A percentile compares a stretch with the other conserved stretches of the same genome.
Evolutionary conservation across 2,797 vertebrate species (phyloP).

Genomic region (Chaunax sp.): DNA sequence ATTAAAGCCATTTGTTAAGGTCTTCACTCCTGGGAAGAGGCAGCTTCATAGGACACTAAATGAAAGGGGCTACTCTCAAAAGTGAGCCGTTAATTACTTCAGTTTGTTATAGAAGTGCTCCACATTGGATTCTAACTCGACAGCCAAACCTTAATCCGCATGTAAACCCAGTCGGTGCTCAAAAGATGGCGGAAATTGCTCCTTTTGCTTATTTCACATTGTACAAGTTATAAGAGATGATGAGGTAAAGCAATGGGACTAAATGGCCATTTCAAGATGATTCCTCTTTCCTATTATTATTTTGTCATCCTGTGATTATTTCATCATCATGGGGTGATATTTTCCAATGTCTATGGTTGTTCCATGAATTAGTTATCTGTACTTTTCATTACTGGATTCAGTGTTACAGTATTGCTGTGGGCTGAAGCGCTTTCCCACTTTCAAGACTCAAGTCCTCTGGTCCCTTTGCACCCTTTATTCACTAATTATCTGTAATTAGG

Average conservation of each 20-base stretch:
- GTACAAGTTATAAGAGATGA: constrained; percentile 72
- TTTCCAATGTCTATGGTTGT: constrained; percentile 72
- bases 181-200: constrained; percentile 66
- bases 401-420: constrained; percentile 32
- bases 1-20: constrained; percentile 87
- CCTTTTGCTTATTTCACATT: constrained; percentile 58
- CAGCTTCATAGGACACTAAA: constrained; percentile 75
- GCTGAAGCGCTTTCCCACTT: constrained; percentile 41
- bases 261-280: constrained; percentile 70
- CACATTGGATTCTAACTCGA: constrained; percentile 66
- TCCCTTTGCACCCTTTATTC: constrained; percentile 44
- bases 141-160: constrained; percentile 73
- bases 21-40: constrained; percentile 77
- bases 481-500: constrained; percentile 59
- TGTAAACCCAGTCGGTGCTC: constrained; percentile 67
- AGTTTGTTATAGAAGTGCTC: constrained; percentile 75
- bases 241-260: constrained; percentile 61
- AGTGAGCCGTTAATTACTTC: constrained; percentile 81
- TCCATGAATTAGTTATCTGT: constrained; percentile 66
- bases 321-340: constrained; percentile 72
- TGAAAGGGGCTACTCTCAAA: constrained; percentile 72
- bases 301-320: constrained; percentile 80
- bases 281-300: constrained; percentile 74
- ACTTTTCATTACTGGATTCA: constrained; percentile 56
- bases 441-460: constrained; percentile 33